Conservation (phyloP, 2,888 invertebrate species). For the Thysanoteuthis rhombus region DNA sequence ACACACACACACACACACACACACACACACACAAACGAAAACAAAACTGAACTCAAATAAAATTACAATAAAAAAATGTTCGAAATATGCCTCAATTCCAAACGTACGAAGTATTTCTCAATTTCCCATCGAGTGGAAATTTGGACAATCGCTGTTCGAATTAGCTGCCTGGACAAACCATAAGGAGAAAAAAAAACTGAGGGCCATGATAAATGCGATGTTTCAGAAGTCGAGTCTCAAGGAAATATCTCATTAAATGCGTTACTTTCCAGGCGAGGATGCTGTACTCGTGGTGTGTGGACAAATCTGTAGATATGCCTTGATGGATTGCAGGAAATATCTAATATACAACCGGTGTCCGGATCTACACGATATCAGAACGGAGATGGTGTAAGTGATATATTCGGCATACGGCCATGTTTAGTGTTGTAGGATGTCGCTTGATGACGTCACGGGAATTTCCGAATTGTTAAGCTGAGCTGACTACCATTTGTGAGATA, state of each 20-base stretch:
- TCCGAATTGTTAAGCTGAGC: not conserved
- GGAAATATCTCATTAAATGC: not conserved
- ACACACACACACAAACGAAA: no score
- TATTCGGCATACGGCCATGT: not conserved
- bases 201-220: not conserved
- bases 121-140: no score
- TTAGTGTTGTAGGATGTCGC: not conserved
- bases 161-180: no score
- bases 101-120: no score
- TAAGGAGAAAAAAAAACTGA: no score
- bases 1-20: no score
- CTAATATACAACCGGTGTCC: not conserved
- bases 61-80: not conserved
- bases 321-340: not conserved
- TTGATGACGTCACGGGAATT: not conserved
- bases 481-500: not conserved
- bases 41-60: no score
- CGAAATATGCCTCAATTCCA: no score
- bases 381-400: not conserved
- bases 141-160: no score
- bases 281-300: not conserved
- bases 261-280: not conserved
- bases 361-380: not conserved
- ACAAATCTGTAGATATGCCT: not conserved
- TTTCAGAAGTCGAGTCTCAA: not conserved